Evolutionary conservation across 2,888 invertebrate species (phyloP).

Genomic region (Pachymerium ferrugineum): DNA sequence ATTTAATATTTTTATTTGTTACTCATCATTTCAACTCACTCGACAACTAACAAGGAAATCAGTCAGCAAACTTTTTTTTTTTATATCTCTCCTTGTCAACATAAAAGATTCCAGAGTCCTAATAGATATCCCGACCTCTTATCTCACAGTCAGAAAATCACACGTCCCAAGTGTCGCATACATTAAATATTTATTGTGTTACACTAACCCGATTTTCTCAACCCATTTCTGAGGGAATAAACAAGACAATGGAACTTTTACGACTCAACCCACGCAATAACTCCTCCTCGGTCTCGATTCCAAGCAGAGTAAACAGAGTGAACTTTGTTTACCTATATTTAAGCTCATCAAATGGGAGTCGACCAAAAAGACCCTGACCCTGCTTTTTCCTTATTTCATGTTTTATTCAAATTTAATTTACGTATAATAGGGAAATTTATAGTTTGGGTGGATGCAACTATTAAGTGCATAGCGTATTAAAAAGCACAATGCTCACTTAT

Average conservation of each 20-base stretch:
- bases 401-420: neutral
- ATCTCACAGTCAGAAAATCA: too few species aligned
- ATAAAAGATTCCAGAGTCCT: too few species aligned
- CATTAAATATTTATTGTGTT: neutral
- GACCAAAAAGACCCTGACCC: neutral
- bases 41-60: too few species aligned
- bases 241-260: neutral
- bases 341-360: neutral
- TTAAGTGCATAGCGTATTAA: too few species aligned
- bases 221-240: neutral
- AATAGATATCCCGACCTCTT: too few species aligned
- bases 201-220: conserved; percentile 12
- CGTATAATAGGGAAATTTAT: neutral
- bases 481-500: too few species aligned
- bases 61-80: neutral
- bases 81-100: too few species aligned
- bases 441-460: too few species aligned
- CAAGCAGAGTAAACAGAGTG: neutral
- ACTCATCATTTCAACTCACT: too few species aligned
- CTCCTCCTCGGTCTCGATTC: neutral
- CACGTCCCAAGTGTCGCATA: neutral
- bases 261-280: neutral
- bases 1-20: too few species aligned
- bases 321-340: neutral
- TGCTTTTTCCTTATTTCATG: neutral